Percentiles rank a stretch among this genome's conserved stretches.
These are phyloP conservation scores for Drosophila anceps DNA, from an alignment of 2,888 invertebrate genomes.

Conservation along the genomic window DNA sequence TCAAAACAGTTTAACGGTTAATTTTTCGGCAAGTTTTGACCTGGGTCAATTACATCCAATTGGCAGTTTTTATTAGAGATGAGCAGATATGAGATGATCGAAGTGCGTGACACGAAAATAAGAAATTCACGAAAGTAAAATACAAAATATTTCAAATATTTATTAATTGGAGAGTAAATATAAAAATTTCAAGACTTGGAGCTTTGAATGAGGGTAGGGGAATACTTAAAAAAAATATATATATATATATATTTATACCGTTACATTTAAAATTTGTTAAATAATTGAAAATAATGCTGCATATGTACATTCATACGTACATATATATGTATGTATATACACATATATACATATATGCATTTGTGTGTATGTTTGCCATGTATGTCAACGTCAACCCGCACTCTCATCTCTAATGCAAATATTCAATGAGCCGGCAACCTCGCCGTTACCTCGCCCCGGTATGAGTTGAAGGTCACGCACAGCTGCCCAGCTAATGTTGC, in stretches of 20 bases:
- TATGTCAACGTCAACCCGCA: not conserved
- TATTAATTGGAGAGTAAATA: not conserved
- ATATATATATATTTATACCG: not conserved
- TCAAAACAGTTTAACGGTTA: conserved; percentile 2
- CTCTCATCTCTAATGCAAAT: conserved; percentile 19
- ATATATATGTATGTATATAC: not conserved
- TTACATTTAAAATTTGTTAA: not conserved
- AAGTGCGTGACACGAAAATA: not conserved
- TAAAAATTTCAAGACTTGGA: not conserved
- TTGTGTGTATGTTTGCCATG: not conserved
- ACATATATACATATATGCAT: not conserved
- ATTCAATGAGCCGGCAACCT: conserved; percentile 15
- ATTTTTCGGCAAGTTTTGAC: conserved; percentile 7
- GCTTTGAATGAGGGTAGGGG: not conserved
- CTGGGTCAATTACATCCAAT: conserved; percentile 15
- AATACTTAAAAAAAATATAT: not conserved
- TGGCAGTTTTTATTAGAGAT: not conserved
- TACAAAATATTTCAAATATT: not conserved
- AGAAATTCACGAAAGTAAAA: not conserved
- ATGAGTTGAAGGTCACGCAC: conserved; percentile 12
- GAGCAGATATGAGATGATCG: not conserved
- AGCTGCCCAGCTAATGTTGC: conserved; percentile 13
- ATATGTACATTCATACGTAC: too few species aligned
- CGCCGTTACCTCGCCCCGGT: conserved; percentile 3
- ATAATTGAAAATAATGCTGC: not conserved